A percentile compares a stretch with the other conserved stretches of the same genome.
These are phyloP conservation scores for Acanthornis magna DNA, from an alignment of 2,797 vertebrate genomes.

Conservation along the genomic window DNA sequence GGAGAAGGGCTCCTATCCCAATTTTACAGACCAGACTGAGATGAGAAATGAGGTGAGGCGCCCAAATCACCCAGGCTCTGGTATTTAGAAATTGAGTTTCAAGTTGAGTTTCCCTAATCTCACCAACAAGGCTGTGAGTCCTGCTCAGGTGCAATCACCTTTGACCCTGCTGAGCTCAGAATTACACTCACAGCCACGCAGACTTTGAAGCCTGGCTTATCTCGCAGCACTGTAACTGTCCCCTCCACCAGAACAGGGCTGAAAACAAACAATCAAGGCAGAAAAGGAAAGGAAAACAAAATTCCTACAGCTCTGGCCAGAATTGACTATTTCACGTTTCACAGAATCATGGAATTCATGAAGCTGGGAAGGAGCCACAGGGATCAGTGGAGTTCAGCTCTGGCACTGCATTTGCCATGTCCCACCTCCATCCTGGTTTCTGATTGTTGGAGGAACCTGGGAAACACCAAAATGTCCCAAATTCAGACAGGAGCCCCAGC, in stretches of 20 bases:
- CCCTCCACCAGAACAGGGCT: background rate
- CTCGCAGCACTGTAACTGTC: slow-evolving; percentile 6
- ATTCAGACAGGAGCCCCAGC: background rate
- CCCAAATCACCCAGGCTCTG: background rate
- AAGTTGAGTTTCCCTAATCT: background rate
- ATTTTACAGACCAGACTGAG: background rate
- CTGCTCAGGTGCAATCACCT: slow-evolving; percentile 12
- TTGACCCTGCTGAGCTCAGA: background rate
- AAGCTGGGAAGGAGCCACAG: background rate
- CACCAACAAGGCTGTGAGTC: background rate
- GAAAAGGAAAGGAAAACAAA: background rate
- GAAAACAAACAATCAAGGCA: background rate
- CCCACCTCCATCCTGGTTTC: background rate
- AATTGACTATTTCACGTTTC: background rate
- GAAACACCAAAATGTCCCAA: background rate
- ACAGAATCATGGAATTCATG: background rate
- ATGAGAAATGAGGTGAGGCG: background rate
- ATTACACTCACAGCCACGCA: slow-evolving; percentile 13
- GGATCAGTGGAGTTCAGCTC: background rate
- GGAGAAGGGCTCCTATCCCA: background rate
- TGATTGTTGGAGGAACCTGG: background rate
- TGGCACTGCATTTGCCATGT: background rate
- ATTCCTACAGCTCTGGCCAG: background rate
- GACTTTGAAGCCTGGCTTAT: slow-evolving; percentile 62
- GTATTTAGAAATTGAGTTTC: background rate